These are phyloP conservation scores for Poecilia wingei DNA, from an alignment of 2,797 vertebrate genomes.

Conservation along the genomic window DNA sequence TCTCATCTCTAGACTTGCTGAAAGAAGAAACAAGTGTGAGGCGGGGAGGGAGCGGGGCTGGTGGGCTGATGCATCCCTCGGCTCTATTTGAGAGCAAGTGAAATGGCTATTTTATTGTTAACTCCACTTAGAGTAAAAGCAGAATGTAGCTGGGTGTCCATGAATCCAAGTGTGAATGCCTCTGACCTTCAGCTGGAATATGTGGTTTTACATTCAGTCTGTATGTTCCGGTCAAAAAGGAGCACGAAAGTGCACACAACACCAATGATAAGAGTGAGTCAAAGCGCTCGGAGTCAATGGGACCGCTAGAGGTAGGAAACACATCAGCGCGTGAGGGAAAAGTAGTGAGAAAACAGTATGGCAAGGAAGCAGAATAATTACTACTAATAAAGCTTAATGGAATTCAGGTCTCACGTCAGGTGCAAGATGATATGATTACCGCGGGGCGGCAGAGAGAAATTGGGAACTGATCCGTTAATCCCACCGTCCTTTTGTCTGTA, in stretches of 20 bases:
- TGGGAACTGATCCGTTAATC: constrained; percentile 86
- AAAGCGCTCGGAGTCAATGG: constrained; percentile 6
- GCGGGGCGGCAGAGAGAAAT: constrained; percentile 75
- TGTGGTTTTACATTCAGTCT: constrained; percentile 10
- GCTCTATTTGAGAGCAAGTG: constrained; percentile 37
- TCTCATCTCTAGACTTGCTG: constrained; percentile 50
- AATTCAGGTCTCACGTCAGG: constrained; percentile 84
- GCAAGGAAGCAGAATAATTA: constrained; percentile 81
- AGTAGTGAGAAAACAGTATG: constrained; percentile 68
- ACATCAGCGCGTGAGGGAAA: constrained; percentile 48
- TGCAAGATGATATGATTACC: constrained; percentile 85
- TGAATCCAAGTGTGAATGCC: constrained; percentile 18
- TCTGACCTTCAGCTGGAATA: constrained; percentile 50
- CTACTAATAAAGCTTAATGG: constrained; percentile 86
- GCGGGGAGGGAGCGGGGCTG: constrained; percentile 9
- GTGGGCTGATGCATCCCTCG: constrained; percentile 42
- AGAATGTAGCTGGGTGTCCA: constrained; percentile 25
- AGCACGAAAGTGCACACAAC: constrained; percentile 45
- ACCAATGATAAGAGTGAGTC: constrained; percentile 26
- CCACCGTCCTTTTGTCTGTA: constrained; percentile 67
- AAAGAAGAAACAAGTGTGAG: constrained; percentile 43
- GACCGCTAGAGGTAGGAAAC: constrained; percentile 39
- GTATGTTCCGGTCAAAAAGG: constrained; percentile 15
- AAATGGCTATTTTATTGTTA: constrained; percentile 50
- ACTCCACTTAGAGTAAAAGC: constrained; percentile 36